Percentiles rank a stretch among this genome's conserved stretches.
Conservation (phyloP, 2,113 vertebrate species). For the human region DNA sequence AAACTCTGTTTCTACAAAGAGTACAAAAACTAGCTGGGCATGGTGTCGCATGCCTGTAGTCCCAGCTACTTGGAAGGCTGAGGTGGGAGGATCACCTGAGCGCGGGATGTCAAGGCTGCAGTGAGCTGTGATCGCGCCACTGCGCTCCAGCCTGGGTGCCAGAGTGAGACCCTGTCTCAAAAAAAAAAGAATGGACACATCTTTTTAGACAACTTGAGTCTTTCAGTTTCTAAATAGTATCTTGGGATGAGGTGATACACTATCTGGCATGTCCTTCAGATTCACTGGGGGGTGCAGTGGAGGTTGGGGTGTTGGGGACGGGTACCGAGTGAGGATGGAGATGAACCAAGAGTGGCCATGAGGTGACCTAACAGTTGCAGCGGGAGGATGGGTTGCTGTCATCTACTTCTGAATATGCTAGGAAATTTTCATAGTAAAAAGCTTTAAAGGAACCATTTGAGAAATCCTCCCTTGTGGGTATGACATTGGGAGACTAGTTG, state of each 20-base stretch:
- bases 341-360: neutral
- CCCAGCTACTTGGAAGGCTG: no score
- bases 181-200: neutral
- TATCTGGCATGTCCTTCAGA: neutral
- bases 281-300: no score
- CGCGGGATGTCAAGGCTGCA: no score
- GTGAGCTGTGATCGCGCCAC: no score
- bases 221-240: neutral
- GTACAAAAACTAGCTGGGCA: no score
- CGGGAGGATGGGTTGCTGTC: neutral
- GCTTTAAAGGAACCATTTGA: neutral
- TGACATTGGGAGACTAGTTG: neutral
- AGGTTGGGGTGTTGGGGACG: neutral
- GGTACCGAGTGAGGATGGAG: no score
- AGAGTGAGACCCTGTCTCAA: no score
- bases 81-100: no score
- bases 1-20: no score
- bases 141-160: no score
- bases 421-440: neutral
- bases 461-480: neutral
- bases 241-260: neutral
- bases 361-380: neutral
- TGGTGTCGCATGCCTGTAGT: no score
- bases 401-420: neutral
- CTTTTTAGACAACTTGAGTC: neutral